Conservation (phyloP, 1,140 invertebrate species). For the Macrosteles quadrilineatus region DNA sequence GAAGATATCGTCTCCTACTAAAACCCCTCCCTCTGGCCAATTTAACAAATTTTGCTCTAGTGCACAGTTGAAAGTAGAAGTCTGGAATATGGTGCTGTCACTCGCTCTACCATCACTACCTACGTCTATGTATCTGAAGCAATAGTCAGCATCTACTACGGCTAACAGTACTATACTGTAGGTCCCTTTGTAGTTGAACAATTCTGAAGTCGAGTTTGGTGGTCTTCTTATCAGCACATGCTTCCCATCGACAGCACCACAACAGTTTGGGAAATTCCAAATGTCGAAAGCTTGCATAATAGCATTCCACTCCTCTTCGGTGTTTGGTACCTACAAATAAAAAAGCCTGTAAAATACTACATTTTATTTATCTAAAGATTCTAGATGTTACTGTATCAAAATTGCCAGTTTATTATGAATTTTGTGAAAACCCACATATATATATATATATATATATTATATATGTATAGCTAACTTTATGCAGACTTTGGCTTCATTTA, state of each 20-base stretch:
- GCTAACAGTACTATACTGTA: slow-evolving; percentile 46
- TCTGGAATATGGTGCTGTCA: slow-evolving; percentile 43
- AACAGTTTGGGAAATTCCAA: slow-evolving; percentile 50
- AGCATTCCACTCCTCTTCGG: slow-evolving; percentile 35
- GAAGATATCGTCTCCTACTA: slow-evolving; percentile 57
- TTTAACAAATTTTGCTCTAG: slow-evolving; percentile 36
- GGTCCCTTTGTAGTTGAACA: slow-evolving; percentile 50
- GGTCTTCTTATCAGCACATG: slow-evolving; percentile 48
- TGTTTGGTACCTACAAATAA: slow-evolving; percentile 27
- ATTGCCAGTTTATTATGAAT: not conserved
- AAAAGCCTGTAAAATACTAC: not conserved
- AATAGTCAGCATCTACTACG: slow-evolving; percentile 48
- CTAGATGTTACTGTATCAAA: not conserved
- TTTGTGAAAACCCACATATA: not conserved
- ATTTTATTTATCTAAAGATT: not conserved
- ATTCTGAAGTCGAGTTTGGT: slow-evolving; percentile 44
- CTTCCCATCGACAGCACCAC: slow-evolving; percentile 50
- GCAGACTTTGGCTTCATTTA: not conserved
- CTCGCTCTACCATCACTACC: slow-evolving; percentile 46
- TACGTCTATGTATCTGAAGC: slow-evolving; percentile 48
- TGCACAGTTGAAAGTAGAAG: slow-evolving; percentile 15
- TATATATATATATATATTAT: not conserved
- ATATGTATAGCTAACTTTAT: not conserved
- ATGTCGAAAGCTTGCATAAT: slow-evolving; percentile 44
- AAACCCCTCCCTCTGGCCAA: slow-evolving; percentile 44